These are phyloP conservation scores for Ptychoptera contaminata DNA, from an alignment of 2,888 invertebrate genomes.

Conservation along the genomic window DNA sequence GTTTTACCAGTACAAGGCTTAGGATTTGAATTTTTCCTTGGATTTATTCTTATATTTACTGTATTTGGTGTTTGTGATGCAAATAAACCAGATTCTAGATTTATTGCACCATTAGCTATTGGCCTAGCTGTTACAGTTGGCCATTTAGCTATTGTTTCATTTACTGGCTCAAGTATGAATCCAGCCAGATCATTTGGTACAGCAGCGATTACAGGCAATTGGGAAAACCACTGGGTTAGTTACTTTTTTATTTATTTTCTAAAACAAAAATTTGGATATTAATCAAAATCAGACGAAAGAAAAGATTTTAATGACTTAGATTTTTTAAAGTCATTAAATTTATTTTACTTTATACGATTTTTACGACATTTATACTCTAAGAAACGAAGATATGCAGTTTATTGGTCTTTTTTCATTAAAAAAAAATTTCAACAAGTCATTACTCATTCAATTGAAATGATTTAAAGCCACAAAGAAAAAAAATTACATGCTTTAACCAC, in stretches of 20 bases:
- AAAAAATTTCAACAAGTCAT: too few relatives aligned
- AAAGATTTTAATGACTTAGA: neutral
- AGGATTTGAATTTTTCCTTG: slow-evolving; percentile 80
- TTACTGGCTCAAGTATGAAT: slow-evolving; percentile 85
- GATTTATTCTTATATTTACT: slow-evolving; percentile 73
- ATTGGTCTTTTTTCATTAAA: too few relatives aligned
- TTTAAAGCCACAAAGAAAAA: too few relatives aligned
- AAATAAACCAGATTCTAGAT: slow-evolving; percentile 48
- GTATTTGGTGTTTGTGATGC: slow-evolving; percentile 61
- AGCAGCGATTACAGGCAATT: slow-evolving; percentile 58
- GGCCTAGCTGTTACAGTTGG: slow-evolving; percentile 74
- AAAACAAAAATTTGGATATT: too few relatives aligned
- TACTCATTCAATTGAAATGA: too few relatives aligned
- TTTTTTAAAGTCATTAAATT: neutral
- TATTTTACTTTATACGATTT: neutral
- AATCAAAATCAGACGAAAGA: too few relatives aligned
- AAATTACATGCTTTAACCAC: too few relatives aligned
- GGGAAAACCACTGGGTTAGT: slow-evolving; percentile 71
- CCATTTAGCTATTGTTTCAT: slow-evolving; percentile 69
- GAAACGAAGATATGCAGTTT: too few relatives aligned
- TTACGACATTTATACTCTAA: too few relatives aligned
- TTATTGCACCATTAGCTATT: slow-evolving; percentile 72
- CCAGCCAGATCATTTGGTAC: slow-evolving; percentile 81
- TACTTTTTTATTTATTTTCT: neutral
- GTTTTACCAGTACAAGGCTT: slow-evolving; percentile 64